Conservation (phyloP, 2,888 invertebrate species). For the Calliphora vomitoria region DNA sequence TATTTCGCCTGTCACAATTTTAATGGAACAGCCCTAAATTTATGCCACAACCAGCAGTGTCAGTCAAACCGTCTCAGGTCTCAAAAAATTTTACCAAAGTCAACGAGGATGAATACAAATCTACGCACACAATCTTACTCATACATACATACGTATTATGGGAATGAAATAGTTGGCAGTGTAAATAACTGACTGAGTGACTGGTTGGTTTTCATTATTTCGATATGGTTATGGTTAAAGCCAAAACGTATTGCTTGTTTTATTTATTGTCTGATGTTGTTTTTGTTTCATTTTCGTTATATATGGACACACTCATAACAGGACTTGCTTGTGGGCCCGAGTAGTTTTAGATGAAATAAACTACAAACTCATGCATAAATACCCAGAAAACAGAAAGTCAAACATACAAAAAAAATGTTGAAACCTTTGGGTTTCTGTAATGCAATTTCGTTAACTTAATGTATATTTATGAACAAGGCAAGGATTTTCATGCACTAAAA, state of each 20-base stretch:
- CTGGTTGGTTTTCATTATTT: constrained; percentile 66
- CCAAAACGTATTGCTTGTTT: constrained; percentile 45
- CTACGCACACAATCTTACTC: constrained; percentile 3
- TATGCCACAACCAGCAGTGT: constrained; percentile 81
- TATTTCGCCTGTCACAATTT: constrained; percentile 81
- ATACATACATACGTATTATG: constrained; percentile 2
- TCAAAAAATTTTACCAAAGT: constrained; percentile 34
- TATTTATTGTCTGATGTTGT: constrained; percentile 15
- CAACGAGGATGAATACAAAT: constrained; percentile 18
- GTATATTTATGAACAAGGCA: no score
- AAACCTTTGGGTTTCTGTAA: no score
- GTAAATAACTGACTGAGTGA: constrained; percentile 18
- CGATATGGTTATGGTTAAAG: constrained; percentile 65
- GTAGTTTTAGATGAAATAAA: background rate
- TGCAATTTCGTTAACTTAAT: no score
- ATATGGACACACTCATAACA: background rate
- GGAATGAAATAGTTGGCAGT: constrained; percentile 25
- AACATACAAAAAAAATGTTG: background rate
- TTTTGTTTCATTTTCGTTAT: background rate
- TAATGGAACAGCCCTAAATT: constrained; percentile 82
- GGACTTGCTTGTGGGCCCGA: background rate
- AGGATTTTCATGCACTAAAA: no score
- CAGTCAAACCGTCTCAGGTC: constrained; percentile 54
- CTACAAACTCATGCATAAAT: background rate
- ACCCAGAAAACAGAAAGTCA: background rate